Evolutionary conservation across 2,113 vertebrate species (phyloP).

Genomic region (Cariama cristata): DNA sequence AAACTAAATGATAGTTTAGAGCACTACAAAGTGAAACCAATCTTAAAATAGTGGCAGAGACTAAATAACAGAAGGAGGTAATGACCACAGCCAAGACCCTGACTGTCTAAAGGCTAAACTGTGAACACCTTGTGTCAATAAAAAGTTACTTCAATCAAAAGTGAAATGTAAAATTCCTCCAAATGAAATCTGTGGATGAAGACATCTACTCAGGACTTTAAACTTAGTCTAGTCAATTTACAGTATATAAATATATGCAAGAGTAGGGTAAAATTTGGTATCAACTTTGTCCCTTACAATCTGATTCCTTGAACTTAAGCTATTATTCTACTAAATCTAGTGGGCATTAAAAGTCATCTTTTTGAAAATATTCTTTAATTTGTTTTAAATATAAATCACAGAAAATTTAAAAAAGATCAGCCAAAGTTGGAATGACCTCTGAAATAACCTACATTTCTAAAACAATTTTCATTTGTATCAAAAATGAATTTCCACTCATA

Average conservation of each 20-base stretch:
- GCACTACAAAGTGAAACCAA: too few species aligned
- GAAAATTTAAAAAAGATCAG: not conserved
- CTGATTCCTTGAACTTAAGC: not conserved
- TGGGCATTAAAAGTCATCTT: accelerated
- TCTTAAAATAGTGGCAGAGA: not conserved
- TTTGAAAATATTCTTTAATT: not conserved
- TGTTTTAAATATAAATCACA: not conserved
- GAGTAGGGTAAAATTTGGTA: not conserved
- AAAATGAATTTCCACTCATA: not conserved
- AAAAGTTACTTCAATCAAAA: not conserved
- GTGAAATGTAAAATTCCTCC: not conserved
- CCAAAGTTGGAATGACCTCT: not conserved
- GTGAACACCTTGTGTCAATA: not conserved
- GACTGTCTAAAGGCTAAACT: not conserved
- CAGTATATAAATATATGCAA: not conserved
- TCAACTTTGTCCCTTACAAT: not conserved
- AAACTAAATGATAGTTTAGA: too few species aligned
- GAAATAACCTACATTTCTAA: not conserved
- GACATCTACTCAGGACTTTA: not conserved
- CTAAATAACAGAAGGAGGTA: not conserved
- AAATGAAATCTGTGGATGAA: not conserved
- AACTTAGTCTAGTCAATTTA: not conserved
- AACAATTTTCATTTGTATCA: not conserved
- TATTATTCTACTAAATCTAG: not conserved
- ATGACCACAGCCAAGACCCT: not conserved